Evolutionary conservation across 2,888 invertebrate genomes (phyloP), one percentile per base, ranked within the genome.

Genomic region (Belgica antarctica): DNA sequence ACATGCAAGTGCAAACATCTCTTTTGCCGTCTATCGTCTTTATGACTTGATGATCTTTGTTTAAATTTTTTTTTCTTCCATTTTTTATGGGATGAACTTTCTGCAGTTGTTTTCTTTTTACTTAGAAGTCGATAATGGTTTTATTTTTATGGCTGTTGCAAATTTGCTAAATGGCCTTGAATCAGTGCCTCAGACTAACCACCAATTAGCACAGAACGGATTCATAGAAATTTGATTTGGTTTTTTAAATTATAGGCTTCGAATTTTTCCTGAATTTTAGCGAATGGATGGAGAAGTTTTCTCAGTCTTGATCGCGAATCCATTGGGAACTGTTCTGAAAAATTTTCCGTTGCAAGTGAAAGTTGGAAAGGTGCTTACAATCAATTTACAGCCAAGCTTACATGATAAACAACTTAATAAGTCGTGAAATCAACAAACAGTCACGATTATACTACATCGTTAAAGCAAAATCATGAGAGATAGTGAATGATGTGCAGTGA

Each of bases 101-200:
- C n/a, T 41, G 31, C 31, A 31, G 31, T 31, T n/a, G n/a, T n/a
- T n/a, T 31, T 31, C 31, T 31, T 47, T n/a, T 57, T 19, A 57
- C 22, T 8, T 57, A 3, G 2, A 57, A 4, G 1, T 15, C 7
- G 7, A 62, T 62, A 22, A 62, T 28, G 31, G 63, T 3, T 41
- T 10, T 31, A 31, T 31, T 62, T 63, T 63, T 41, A 63, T 66
- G 65, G 65, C 47, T 66, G 46, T 63, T 22, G 41, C 22, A 66
- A 66, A 41, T 66, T 27, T 66, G 27, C 31, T 27, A 62, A 63
- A 46, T 63, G 63, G 63, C 63, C 63, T 63, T 63, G 63, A 63
- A 63, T 24, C 19, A 31, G 34, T 17, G 25, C 22, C 22, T 19
- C 8, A 27, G 15, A 10, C 28, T 28, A 63, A 63, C 63, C 41